Evolutionary conservation across 2,888 invertebrate genomes (phyloP).

Genomic region (Parascotia fuliginaria): DNA sequence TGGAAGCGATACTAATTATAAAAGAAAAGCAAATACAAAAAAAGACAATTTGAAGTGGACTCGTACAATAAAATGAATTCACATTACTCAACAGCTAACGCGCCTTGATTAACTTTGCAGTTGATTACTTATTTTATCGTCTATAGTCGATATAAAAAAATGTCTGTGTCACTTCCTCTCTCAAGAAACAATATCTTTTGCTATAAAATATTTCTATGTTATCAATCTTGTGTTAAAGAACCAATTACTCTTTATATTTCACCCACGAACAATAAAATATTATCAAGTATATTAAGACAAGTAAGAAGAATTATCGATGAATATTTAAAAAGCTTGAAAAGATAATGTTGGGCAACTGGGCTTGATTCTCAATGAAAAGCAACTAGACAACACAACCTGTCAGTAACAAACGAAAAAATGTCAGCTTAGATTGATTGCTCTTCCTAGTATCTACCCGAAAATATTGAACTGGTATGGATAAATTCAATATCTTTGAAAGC

Average conservation of each 20-base stretch:
- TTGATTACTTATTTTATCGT: conserved; percentile 28
- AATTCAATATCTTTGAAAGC: too few relatives aligned
- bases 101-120: conserved; percentile 20
- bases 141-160: conserved; percentile 18
- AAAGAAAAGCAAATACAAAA: conserved; percentile 11
- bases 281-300: too few relatives aligned
- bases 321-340: too few relatives aligned
- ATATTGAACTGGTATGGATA: too few relatives aligned
- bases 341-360: too few relatives aligned
- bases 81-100: conserved; percentile 3
- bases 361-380: too few relatives aligned
- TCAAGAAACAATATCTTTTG: conserved; percentile 13
- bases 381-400: too few relatives aligned
- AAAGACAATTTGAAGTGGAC: neutral
- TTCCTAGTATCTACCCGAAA: too few relatives aligned
- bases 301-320: too few relatives aligned
- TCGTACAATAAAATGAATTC: conserved; percentile 4
- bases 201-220: neutral
- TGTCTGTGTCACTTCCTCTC: conserved; percentile 23
- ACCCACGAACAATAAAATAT: neutral
- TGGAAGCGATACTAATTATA: conserved; percentile 20
- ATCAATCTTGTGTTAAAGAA: neutral
- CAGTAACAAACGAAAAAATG: too few relatives aligned
- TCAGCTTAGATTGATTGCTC: too few relatives aligned
- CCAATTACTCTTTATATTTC: neutral